Conservation (phyloP, 2,113 vertebrate genomes). For the Platichthys stellatus region DNA sequence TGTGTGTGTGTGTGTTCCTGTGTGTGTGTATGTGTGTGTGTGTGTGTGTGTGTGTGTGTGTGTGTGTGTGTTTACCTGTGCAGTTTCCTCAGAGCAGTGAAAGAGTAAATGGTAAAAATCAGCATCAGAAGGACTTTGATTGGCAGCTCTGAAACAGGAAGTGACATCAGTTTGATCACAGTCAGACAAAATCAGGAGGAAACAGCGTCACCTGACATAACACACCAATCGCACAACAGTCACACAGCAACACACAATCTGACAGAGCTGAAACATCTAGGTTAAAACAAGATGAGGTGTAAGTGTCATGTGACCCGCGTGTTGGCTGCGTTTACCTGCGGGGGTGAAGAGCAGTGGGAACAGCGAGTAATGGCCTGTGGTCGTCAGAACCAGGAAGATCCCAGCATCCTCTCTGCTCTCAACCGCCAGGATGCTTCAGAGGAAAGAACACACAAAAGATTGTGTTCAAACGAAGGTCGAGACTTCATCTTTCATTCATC, state of each 20-base stretch:
- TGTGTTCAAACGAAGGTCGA: background rate
- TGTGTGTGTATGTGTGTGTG: background rate
- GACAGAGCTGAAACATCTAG: too few relatives aligned
- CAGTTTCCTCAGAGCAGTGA: constrained; percentile 86
- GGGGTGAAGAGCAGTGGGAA: constrained; percentile 93
- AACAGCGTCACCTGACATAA: background rate
- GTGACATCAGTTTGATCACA: background rate
- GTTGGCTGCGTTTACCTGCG: constrained; percentile 82
- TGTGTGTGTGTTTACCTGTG: constrained; percentile 85
- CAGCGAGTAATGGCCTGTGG: constrained; percentile 92
- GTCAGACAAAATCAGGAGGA: background rate
- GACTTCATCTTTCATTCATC: background rate
- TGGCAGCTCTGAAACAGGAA: constrained; percentile 87
- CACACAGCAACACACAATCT: too few relatives aligned
- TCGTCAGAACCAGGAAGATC: constrained; percentile 89
- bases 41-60: background rate
- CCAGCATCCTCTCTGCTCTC: constrained; percentile 90
- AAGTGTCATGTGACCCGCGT: background rate
- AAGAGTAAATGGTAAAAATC: constrained; percentile 90
- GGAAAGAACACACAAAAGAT: background rate
- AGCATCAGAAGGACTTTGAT: constrained; percentile 93
- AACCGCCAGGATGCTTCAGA: constrained; percentile 89
- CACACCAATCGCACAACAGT: too few relatives aligned
- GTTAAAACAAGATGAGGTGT: too few relatives aligned
- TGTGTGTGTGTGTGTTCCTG: constrained; percentile 52